Evolutionary conservation across 2,113 vertebrate species (phyloP), one percentile per base, ranked within the genome.

Genomic region (Macquaria australasica): DNA sequence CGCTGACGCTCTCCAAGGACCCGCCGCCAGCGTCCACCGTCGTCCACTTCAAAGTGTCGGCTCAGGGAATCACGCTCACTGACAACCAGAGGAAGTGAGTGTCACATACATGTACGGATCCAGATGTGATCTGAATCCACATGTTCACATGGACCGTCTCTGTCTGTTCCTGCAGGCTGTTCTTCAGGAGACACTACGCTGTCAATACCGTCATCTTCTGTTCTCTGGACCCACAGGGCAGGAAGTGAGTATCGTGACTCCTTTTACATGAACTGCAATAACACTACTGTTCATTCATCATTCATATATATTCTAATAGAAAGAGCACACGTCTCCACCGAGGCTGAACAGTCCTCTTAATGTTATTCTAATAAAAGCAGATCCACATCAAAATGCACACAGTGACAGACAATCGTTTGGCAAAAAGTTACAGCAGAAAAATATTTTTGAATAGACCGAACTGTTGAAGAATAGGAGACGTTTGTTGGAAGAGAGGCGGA

Each of bases 51-150:
- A 99, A 99, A 89, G 98, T 99, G 91, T 99, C 98, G 4, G 96
- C 97, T 0, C 98, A 99, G 89, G 98, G 98, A 77, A 98, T 99
- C 94, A 99, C 98, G 0, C 90, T 99, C 90, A 99, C 98, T 0
- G 98, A 99, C 95, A 99, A 99, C 93, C 98, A 99, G 93, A 96
- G 98, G 89, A 99, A 98, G 98, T 99, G 94, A 97, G 98, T 92
- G 20, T 28, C 56, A 34, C 4, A 4, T 0, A 18, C 53, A 23
- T 31, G 25, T 41, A 60, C 68, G 39, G 6, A 71, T 45, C 23
- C 51, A 74, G 31, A 39, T 1, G 21, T 23, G n/a, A 45, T 37
- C 45, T 20, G n/a, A 48, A 23, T 20, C 25, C 23, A 60, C n/a
- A 18, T 43, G 69, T 25, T 63, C 56, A 70, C 66, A 66, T 48